These are phyloP conservation scores for Macropis europaea DNA, from an alignment of 2,888 invertebrate species.

Conservation along the genomic window DNA sequence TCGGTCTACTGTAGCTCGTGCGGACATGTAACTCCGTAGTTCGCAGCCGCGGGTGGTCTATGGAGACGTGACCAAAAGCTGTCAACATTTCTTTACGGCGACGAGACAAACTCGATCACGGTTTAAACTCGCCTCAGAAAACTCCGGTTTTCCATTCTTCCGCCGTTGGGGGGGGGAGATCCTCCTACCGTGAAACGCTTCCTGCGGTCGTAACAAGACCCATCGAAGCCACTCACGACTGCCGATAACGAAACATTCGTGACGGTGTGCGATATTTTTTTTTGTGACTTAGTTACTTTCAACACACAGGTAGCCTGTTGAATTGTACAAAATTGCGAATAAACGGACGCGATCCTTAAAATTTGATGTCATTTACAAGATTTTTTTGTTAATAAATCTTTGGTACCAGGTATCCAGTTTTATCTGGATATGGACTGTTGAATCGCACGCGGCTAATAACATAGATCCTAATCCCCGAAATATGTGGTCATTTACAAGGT, in stretches of 20 bases:
- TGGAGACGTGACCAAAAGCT: slow-evolving; percentile 65
- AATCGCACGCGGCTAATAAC: too few species aligned
- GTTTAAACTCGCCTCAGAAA: slow-evolving; percentile 36
- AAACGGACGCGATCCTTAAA: too few species aligned
- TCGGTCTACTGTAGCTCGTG: slow-evolving; percentile 12
- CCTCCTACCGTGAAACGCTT: slow-evolving; percentile 13
- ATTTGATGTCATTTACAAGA: too few species aligned
- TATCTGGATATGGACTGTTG: too few species aligned
- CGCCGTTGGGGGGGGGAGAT: slow-evolving; percentile 1
- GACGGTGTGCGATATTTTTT: background rate
- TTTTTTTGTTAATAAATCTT: too few species aligned
- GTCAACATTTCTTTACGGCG: slow-evolving; percentile 60
- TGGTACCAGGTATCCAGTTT: too few species aligned
- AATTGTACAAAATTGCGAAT: too few species aligned
- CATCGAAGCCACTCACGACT: slow-evolving; percentile 24
- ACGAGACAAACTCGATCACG: slow-evolving; percentile 56
- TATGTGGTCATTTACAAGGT: too few species aligned
- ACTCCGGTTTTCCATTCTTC: background rate
- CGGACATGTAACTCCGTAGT: slow-evolving; percentile 27
- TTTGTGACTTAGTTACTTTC: too few species aligned
- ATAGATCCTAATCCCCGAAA: too few species aligned
- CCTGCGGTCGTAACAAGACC: slow-evolving; percentile 37
- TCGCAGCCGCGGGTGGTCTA: slow-evolving; percentile 54
- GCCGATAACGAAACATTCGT: slow-evolving; percentile 9
- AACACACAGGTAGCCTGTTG: too few species aligned